Evolutionary conservation across 2,113 vertebrate species (phyloP).

Genomic region (Myrmecophaga tridactyla): DNA sequence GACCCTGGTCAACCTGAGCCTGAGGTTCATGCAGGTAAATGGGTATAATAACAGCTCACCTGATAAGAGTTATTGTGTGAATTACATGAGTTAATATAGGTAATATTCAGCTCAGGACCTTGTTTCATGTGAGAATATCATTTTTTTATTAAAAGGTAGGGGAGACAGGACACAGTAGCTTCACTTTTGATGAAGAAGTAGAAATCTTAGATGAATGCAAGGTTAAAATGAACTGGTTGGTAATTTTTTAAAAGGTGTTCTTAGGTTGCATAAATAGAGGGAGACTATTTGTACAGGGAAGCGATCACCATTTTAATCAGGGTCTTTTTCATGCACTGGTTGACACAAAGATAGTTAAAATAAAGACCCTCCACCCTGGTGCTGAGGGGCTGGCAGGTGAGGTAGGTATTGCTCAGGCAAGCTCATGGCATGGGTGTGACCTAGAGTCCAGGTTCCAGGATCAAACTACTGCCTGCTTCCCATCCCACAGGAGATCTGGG

Average conservation of each 20-base stretch:
- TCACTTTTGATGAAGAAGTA: neutral
- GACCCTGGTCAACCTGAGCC: neutral
- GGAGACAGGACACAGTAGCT: neutral
- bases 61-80: neutral
- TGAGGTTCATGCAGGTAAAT: neutral
- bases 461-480: neutral
- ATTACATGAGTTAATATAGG: neutral
- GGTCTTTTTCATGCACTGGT: accelerated
- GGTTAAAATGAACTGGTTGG: neutral
- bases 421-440: neutral
- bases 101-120: neutral
- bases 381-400: neutral
- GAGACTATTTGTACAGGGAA: neutral
- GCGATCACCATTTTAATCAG: neutral
- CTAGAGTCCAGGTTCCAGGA: neutral
- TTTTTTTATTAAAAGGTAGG: neutral
- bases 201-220: neutral
- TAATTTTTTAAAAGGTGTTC: neutral
- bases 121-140: neutral
- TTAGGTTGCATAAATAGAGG: neutral
- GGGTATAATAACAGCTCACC: neutral
- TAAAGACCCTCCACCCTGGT: neutral
- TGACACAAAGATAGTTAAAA: neutral
- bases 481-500: no score
- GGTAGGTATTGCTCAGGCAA: neutral